These are phyloP conservation scores for Chymomyza amoena DNA, from an alignment of 2,888 invertebrate species.

Conservation along the genomic window DNA sequence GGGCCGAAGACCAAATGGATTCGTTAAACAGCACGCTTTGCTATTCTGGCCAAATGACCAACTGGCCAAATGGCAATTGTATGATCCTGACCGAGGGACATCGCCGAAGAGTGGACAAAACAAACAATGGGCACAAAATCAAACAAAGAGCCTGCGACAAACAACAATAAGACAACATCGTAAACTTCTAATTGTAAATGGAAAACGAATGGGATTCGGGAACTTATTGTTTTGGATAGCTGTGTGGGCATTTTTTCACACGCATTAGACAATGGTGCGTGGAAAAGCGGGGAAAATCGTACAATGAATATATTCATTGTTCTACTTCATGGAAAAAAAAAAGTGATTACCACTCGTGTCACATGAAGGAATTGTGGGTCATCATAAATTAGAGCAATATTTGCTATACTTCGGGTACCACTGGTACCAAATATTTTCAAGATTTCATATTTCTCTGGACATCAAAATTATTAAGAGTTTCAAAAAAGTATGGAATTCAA, in stretches of 20 bases:
- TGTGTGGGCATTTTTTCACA: conserved; percentile 23
- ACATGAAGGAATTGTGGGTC: not conserved
- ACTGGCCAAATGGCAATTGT: conserved; percentile 4
- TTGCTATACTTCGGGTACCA: not conserved
- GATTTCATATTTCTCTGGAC: no score
- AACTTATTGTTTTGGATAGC: conserved; percentile 23
- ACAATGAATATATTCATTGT: not conserved
- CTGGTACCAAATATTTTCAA: not conserved
- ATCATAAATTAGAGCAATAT: conserved; percentile 2
- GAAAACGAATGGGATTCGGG: conserved; percentile 40
- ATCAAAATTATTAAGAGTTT: no score
- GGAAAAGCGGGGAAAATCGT: conserved; percentile 11
- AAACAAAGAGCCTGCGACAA: conserved; percentile 25
- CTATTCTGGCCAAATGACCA: not conserved
- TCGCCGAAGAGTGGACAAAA: no score
- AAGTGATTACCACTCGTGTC: not conserved
- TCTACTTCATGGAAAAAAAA: not conserved
- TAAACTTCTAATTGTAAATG: conserved; percentile 62
- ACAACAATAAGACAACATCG: conserved; percentile 46
- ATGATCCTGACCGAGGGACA: conserved; percentile 3
- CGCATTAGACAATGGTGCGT: conserved; percentile 18
- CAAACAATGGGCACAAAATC: conserved; percentile 6
- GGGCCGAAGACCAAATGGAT: conserved; percentile 37
- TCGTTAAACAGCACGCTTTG: conserved; percentile 57
- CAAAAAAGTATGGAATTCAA: no score